A percentile compares a stretch with the other conserved stretches of the same genome.
phyloP scores from a whole-genome alignment of 64 coral and sea anemone genomes.

The Dendronephthya gigantea region DNA sequence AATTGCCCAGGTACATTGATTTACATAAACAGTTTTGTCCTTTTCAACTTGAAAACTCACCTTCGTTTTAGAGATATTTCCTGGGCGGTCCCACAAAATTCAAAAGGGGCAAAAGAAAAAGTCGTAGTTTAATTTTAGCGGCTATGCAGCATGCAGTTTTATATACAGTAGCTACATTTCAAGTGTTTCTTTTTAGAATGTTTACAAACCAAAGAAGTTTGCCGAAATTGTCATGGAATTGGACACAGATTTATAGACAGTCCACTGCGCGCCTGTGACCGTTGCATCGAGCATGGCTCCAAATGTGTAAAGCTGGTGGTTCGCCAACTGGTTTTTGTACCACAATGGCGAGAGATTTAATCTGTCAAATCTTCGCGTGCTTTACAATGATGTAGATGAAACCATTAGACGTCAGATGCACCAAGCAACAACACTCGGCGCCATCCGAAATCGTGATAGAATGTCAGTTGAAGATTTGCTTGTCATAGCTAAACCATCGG shows the following conservation, averaged over 20 bases:
- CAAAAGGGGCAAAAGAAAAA: no score
- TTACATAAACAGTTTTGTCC: no score
- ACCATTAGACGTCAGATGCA: neutral
- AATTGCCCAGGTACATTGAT: constrained; percentile 26
- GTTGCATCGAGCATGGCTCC: neutral
- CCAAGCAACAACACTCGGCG: neutral
- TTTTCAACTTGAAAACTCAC: no score
- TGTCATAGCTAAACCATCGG: neutral
- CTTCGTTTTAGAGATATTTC: no score
- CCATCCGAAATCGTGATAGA: constrained; percentile 31
- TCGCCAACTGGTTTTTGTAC: constrained; percentile 39
- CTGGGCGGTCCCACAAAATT: no score
- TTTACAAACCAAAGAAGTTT: neutral
- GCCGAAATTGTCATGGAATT: neutral
- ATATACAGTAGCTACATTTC: no score
- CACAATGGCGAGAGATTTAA: constrained; percentile 45
- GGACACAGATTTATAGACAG: constrained; percentile 30
- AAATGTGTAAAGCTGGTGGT: constrained; percentile 39
- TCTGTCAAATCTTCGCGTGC: constrained; percentile 28
- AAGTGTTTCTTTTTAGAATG: no score
- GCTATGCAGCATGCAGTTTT: no score
- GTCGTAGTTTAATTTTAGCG: no score
- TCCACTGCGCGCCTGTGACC: constrained; percentile 9
- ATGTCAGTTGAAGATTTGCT: constrained; percentile 38
- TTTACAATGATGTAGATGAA: constrained; percentile 36